Base-by-base conservation (phyloP, 2,113 vertebrate genomes). In the Brachionichthys hirsutus region DNA sequence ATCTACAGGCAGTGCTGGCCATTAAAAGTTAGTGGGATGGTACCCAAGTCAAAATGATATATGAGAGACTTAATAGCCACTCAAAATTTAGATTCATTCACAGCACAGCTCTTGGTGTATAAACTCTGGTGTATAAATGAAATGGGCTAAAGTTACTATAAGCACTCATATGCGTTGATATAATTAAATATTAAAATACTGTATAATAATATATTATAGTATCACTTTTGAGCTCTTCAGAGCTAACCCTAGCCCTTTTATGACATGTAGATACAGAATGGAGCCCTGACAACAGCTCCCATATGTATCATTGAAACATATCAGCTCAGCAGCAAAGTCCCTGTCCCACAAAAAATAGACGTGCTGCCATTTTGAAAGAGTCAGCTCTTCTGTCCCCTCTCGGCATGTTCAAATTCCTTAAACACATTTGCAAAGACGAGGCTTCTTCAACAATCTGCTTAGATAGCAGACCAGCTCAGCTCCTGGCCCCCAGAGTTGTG, bases 21-120 rank as follows among this genome's bases (percentile, higher is more conserved):
- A 85, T 89, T 88, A 89, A 87, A 89, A 89, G 84, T 89, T 88
- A 87, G 81, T 78, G 75, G 70, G 75, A 83, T 73, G 73, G 77
- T 77, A 85, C 78, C 75, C 77, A 83, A 85, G 85, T 87, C 81
- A 77, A 84, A 79, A 62, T 80, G 83, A 87, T 87, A 79, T 73
- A 79, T 71, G 74, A 80, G 74, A 82, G 75, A 82, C 78, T 69
- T 86, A 82, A 86, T 78, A 80, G 81, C 83, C 84, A 76, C 84
- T 89, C 80, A 66, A 67, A 82, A 61, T 79, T 80, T 68, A 68
- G 75, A 77, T 76, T 79, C 80, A 73, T 74, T 85, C 70, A 70
- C 66, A 56, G 62, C 49, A 49, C 16, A 2, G 70, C 76, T 75
- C 70, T 67, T 63, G 62, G 63, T 82, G 79, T 67, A 73, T 18